Evolutionary conservation across 2,888 invertebrate genomes (phyloP), one percentile per base, ranked within the genome.

Genomic region (Agrotis exclamationis): DNA sequence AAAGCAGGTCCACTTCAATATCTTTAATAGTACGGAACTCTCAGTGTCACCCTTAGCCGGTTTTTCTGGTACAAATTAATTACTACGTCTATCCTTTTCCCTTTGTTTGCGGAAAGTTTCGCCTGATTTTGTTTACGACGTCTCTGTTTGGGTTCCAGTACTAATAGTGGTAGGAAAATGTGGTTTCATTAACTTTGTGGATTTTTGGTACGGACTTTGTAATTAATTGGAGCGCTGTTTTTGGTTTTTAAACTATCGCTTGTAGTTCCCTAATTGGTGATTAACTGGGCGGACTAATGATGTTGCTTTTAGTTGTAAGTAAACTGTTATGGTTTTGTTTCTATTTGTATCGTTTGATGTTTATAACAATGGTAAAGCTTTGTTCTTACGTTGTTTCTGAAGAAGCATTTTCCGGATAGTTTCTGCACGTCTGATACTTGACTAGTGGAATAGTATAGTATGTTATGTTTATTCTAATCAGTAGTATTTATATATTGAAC

Each of bases 1-100:
- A 44, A 39, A 16, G 9, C 16, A 58, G 2, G 16, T 44, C 13
- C 2, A 6, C 45, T 16, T 58, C 20, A 33, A 63, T 33, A 45
- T 18, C 2, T 18, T 28, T 28, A 3, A 13, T 51, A 5, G 14
- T 57, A 53, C 39, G 1, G 66, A 67, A 45, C 44, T 22, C 3
- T 33, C 11, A 11, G 14, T 33, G n/a, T 1, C 22, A 0, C 14
- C 5, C 45, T 16, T 69, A 13, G 5, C 45, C 9, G 50, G 71
- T 85, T 82, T 86, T 86, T 85, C 73, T 72, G 70, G 78, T 67
- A 67, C 74, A 82, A 84, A 86, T 85, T 86, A 85, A 84, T 84
- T 86, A 85, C 71, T 70, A 51, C 60, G 78, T 69, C 68, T 67
- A 76, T 79, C 81, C 79, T 79, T 77, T 74, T 65, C 69, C 63